Percentiles rank a stretch among this genome's conserved stretches.
Evolutionary conservation across 2,888 invertebrate genomes (phyloP).

Genomic region (Cistogaster globosa): DNA sequence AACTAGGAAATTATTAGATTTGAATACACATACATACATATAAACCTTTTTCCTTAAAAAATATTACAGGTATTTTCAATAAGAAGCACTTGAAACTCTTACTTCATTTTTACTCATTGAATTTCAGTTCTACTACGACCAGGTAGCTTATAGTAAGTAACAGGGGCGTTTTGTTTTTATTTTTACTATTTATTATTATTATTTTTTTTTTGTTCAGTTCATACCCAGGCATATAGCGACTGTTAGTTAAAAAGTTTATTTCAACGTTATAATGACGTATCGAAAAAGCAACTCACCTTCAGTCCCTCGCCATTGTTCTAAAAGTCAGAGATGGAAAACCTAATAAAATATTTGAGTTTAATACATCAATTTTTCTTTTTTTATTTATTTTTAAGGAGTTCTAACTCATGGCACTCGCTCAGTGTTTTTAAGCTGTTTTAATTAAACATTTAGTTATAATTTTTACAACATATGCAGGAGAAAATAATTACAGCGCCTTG

Average conservation of each 20-base stretch:
- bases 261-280: constrained; percentile 41
- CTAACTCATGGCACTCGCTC: too few relatives aligned
- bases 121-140: background rate
- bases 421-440: too few relatives aligned
- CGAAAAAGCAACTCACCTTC: background rate
- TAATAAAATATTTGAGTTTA: background rate
- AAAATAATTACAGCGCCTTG: too few relatives aligned
- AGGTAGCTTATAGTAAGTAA: constrained; percentile 27
- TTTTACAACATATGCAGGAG: too few relatives aligned
- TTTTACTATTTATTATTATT: constrained; percentile 29
- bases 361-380: too few relatives aligned
- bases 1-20: constrained; percentile 38
- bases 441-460: too few relatives aligned
- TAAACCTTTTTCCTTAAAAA: constrained; percentile 38
- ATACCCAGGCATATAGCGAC: too few relatives aligned
- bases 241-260: constrained; percentile 4
- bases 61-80: constrained; percentile 40
- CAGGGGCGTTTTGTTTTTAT: constrained; percentile 41
- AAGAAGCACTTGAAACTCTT: constrained; percentile 7
- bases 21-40: constrained; percentile 12
- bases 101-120: background rate
- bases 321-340: background rate
- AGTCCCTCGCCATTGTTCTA: background rate
- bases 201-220: background rate
- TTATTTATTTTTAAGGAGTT: too few relatives aligned